A percentile compares a stretch with the other conserved stretches of the same genome.
phyloP scores from a whole-genome alignment of 2,113 vertebrate species.

The Pagrus major region DNA sequence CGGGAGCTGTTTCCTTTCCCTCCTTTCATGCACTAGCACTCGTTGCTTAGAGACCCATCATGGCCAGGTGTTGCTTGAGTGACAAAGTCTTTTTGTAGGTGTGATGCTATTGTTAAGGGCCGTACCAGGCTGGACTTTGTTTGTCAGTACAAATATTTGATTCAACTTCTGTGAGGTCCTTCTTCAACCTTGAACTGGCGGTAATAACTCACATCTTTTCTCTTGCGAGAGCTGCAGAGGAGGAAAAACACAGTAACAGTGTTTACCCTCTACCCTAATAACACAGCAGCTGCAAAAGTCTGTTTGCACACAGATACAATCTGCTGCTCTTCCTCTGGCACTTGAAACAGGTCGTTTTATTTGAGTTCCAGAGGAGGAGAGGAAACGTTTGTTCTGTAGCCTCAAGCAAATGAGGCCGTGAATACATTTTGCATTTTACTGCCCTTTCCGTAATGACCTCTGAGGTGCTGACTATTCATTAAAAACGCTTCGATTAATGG shows the following conservation, averaged over 20 bases:
- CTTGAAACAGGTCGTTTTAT: constrained; percentile 14
- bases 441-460: background rate
- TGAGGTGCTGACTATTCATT: background rate
- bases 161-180: background rate
- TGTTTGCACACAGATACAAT: constrained; percentile 38
- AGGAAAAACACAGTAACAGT: background rate
- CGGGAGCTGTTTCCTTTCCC: constrained; percentile 26
- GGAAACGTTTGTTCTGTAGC: constrained; percentile 22
- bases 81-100: constrained; percentile 46
- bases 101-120: constrained; percentile 43
- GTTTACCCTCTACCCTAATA: constrained; percentile 31
- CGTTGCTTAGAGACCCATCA: constrained; percentile 77
- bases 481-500: background rate
- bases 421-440: constrained; percentile 3
- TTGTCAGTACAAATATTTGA: constrained; percentile 34
- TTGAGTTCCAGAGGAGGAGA: constrained; percentile 40
- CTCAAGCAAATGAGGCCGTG: constrained; percentile 6
- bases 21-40: constrained; percentile 41
- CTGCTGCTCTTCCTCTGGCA: constrained; percentile 25
- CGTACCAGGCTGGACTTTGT: constrained; percentile 9
- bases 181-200: constrained; percentile 29
- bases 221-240: background rate
- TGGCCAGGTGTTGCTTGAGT: constrained; percentile 57
- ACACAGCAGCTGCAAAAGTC: constrained; percentile 19
- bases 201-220: background rate